Base-by-base conservation (phyloP, 2,888 invertebrate species). In the Glyphotaelius pellucidus region DNA sequence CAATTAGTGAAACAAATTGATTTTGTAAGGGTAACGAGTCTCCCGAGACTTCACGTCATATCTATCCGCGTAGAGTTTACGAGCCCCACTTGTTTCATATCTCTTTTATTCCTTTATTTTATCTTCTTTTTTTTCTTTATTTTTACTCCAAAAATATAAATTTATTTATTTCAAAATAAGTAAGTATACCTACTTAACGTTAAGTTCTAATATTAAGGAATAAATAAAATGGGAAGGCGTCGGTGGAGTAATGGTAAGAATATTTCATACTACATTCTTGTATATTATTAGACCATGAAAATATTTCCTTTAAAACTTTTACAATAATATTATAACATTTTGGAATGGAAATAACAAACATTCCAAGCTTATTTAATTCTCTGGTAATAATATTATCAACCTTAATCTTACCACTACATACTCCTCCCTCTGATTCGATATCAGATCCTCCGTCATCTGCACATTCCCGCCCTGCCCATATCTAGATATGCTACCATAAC, bases 81-180 rank as follows among this genome's bases (percentile, higher is more conserved):
- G 52, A 90, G n/a, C 91, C 88, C 90, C 90, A 80, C 80, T 90
- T 91, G 32, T 81, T 86, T 87, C 35, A 30, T 91, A 42, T 87
- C 7, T 79, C 87, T 85, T 91, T 90, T 90, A 83, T 35, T 38
- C 15, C 19, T 80, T 86, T 38, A 67, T 35, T 89, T 88, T 38
- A 52, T 11, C 81, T 84, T 89, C 89, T 92, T 89, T 67, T 85
- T 38, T 86, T 79, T 80, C 88, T n/a, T 38, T 88, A 90, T 90
- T 92, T 91, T 85, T 83, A 91, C 90, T 92, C 92, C 85, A 83
- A 92, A 88, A 90, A 80, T 90, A 83, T 91, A 35, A 90, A 92
- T 81, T 91, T 93, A 93, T 93, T 93, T 93, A 93, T 93, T 93
- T 92, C 90, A 92, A 92, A 92, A 92, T 92, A 92, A 92, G 91